Evolutionary conservation across 2,113 vertebrate genomes (phyloP).

Genomic region (Dermatemys mawii): DNA sequence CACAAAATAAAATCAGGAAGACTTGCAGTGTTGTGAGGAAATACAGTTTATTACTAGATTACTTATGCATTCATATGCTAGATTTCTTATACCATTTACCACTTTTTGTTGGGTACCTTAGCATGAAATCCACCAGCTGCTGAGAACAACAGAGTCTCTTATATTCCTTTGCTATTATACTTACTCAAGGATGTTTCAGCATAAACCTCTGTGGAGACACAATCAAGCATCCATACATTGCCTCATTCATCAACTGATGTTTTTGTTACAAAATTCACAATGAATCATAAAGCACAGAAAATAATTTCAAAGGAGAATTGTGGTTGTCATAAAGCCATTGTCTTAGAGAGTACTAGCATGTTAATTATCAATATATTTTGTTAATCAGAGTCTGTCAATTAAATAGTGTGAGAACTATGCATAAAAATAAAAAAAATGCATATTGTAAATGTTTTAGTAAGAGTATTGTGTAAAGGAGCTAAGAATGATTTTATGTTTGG

Average conservation of each 20-base stretch:
- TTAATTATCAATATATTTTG: constrained; percentile 3
- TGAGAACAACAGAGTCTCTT: neutral
- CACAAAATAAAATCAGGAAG: neutral
- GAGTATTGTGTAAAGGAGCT: neutral
- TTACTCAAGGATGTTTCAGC: neutral
- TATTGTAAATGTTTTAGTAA: neutral
- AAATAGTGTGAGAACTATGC: neutral
- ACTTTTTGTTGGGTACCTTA: neutral
- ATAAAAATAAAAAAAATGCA: neutral
- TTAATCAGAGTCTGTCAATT: neutral
- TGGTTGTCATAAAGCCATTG: neutral
- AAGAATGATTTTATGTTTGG: neutral
- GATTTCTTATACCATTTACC: neutral
- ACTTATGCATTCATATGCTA: neutral
- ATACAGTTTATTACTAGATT: neutral
- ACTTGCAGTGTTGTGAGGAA: neutral
- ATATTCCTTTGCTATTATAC: accelerated
- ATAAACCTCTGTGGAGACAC: neutral
- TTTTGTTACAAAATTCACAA: neutral
- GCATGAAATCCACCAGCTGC: neutral
- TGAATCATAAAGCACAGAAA: neutral
- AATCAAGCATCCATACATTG: neutral
- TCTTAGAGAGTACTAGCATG: neutral
- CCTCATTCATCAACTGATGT: neutral
- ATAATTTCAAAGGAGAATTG: neutral